Base-by-base conservation (phyloP, 1,140 invertebrate genomes). In the Cydia splendana region DNA sequence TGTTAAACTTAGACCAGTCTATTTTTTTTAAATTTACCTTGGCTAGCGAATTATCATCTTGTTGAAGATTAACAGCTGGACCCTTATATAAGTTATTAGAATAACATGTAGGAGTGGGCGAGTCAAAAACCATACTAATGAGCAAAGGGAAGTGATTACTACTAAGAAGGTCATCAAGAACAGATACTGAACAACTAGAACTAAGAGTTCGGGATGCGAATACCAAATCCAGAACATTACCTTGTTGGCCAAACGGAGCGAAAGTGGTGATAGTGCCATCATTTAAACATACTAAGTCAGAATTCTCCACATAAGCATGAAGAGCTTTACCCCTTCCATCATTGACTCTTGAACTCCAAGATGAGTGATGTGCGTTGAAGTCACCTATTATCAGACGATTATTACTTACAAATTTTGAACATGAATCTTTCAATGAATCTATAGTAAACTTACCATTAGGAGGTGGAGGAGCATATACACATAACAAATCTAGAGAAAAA, bases 381-480 rank as follows among this genome's bases (percentile, higher is more conserved):
- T 62, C 53, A 62, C 53, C 53, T 15, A 62, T 62, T 18, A 62
- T 62, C 20, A 62, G 20, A 24, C 30, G 15, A n/a, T 62, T 62
- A 15, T n/a, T 62, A 15, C 15, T 18, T n/a, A n/a, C 15, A 62
- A 62, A 62, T n/a, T 20, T 62, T 7, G 53, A 62, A n/a, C 53
- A 62, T 6, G 53, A 62, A 62, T 62, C 53, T 62, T 62, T 62
- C 15, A 62, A 62, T 15, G 20, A 62, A n/a, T 62, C 20, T 7
- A 69, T 69, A 30, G 7, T 13, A 20, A 69, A 69, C 30, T 62
- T 62, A 62, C 53, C 53, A 62, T 62, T 62, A 62, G 53, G 53
- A 7, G 53, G 53, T 62, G 53, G 53, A 62, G 53, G 53, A 62
- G 20, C 20, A 18, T 62, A 62, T 15, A 62, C 12, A 62, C 53